Base-by-base conservation (phyloP, 2,113 vertebrate genomes). In the Hemicordylus capensis region DNA sequence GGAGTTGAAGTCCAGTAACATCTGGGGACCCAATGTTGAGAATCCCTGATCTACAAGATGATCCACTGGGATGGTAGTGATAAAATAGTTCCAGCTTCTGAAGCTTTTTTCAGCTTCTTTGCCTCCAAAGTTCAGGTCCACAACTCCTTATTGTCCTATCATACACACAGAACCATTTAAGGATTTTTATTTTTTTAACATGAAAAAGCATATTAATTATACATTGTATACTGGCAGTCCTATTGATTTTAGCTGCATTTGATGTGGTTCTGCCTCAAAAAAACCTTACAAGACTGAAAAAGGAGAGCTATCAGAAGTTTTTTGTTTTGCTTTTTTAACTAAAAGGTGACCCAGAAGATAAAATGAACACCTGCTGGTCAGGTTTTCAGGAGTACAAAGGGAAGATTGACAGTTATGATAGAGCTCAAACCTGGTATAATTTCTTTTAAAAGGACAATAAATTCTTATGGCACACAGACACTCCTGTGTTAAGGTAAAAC, bases 341-440 rank as follows among this genome's bases (percentile, higher is more conserved):
- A 69, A 86, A 64, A 69, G 10, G 8, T 73, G 54, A 86, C 66
- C 1, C 34, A 17, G 58, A 37, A 0, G 0, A 80, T 66, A n/a
- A 64, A 84, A 73, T 5, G 0, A 3, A 46, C 1, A 0, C 12
- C 59, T 0, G 0, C 15, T 85, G 74, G 8, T 51, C 0, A 0
- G 67, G 80, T 85, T 83, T 58, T 34, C 22, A 39, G n/a, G 48
- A 66, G 61, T 44, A 69, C 51, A 84, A 42, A 72, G 76, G 59
- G 74, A 69, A 46, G 81, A 77, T 0, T 48, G 81, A 58, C 46
- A 69, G 82, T 80, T 0, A 0, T 10, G n/a, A 3, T 0, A 0
- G 64, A 76, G 20, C 1, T 24, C 3, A 72, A 83, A 31, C 81
- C 51, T 81, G 2, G 24, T n/a, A 77, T 11, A 61, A 39, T 1